Conservation (phyloP, 1,140 invertebrate genomes). For the Stegodyphus mimosarum region DNA sequence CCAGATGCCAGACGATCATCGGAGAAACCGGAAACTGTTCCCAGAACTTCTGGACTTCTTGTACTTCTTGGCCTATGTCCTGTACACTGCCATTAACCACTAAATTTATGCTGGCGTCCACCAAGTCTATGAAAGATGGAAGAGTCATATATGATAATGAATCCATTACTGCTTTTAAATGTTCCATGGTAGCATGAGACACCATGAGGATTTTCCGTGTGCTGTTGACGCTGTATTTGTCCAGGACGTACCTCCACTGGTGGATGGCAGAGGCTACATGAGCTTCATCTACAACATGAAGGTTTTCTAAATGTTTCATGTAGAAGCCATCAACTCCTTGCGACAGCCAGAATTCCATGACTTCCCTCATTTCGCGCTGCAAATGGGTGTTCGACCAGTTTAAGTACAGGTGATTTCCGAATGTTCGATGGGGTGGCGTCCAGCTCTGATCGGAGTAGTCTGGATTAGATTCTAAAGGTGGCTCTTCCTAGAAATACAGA, state of each 20-base stretch:
- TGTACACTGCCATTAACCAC: not conserved
- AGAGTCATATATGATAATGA: not conserved
- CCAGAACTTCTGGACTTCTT: conserved; percentile 20
- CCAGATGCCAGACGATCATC: conserved; percentile 77
- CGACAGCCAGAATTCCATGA: conserved; percentile 76
- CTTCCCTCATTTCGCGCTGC: conserved; percentile 61
- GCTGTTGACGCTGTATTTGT: conserved; percentile 29
- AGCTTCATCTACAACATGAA: conserved; percentile 69
- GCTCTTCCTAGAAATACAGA: conserved; percentile 27
- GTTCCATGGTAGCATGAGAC: conserved; percentile 11
- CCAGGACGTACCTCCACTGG: conserved; percentile 24
- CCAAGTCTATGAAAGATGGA: conserved; percentile 11
- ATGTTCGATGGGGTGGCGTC: conserved; percentile 46
- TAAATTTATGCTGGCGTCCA: conserved; percentile 22
- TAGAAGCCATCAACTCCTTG: conserved; percentile 83
- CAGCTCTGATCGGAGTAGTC: conserved; percentile 17
- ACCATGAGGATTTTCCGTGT: conserved; percentile 25
- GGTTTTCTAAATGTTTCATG: conserved; percentile 77
- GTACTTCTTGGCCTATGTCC: not conserved
- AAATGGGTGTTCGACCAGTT: conserved; percentile 62
- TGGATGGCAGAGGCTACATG: conserved; percentile 6
- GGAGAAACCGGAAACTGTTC: conserved; percentile 20
- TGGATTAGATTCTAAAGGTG: conserved; percentile 13
- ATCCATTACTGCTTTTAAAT: conserved; percentile 25
- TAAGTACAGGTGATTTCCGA: conserved; percentile 49